These are phyloP conservation scores for Sebastes ruberrimus DNA, from an alignment of 2,797 vertebrate species.

Conservation along the genomic window DNA sequence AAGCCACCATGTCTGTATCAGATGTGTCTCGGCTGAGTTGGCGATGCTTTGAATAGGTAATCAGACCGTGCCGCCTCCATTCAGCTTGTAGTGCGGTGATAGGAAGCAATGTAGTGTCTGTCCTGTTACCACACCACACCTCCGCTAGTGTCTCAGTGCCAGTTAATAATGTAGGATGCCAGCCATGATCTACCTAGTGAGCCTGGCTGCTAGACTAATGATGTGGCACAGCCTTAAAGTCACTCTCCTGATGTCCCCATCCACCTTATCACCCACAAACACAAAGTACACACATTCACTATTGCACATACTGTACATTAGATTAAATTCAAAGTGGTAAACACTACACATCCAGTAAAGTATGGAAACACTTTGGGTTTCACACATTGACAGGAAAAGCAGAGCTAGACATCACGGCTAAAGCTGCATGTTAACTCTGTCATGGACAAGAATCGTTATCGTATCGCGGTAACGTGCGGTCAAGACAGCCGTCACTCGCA, in stretches of 20 bases:
- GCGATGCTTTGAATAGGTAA: conserved; percentile 56
- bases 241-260: conserved; percentile 7
- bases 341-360: too few relatives aligned
- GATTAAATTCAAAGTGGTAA: too few relatives aligned
- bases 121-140: not conserved
- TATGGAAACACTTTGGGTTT: too few relatives aligned
- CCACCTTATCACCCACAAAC: not conserved
- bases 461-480: too few relatives aligned
- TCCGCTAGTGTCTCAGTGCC: conserved; percentile 16
- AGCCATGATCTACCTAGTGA: not conserved
- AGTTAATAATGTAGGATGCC: conserved; percentile 50
- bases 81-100: conserved; percentile 4
- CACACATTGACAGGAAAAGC: too few relatives aligned
- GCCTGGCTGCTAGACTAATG: conserved; percentile 33
- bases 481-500: accelerated
- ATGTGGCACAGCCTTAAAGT: conserved; percentile 29
- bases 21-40: conserved; percentile 2
- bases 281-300: not conserved
- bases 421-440: too few relatives aligned
- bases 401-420: too few relatives aligned
- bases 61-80: conserved; percentile 17
- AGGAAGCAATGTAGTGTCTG: conserved; percentile 20
- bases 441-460: too few relatives aligned
- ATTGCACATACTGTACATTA: not conserved
- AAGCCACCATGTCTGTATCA: not conserved